Base-by-base conservation (phyloP, 2,888 invertebrate species). In the Thecocarcelia acutangulata region DNA sequence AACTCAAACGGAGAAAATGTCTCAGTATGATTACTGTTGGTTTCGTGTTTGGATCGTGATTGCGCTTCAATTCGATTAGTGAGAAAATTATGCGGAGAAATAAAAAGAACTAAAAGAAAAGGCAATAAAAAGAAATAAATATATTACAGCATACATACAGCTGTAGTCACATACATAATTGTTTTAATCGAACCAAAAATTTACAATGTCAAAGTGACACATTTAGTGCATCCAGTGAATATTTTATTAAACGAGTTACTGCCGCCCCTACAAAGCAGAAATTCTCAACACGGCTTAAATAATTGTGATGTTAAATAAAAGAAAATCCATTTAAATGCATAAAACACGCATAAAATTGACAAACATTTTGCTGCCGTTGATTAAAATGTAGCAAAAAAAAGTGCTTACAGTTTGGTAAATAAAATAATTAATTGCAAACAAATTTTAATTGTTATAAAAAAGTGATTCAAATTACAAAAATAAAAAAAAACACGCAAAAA, bases 1-100 rank as follows among this genome's bases (percentile, higher is more conserved):
- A 88, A 88, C 87, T 87, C 87, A 87, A 89, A 87, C 86, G 85
- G 87, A 85, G 86, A 85, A 85, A 84, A 85, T 85, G 86, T 86
- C 85, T 90, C 87, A 90, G 89, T 90, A 87, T 87, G 88, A 85
- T 87, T 86, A 87, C 87, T 88, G 87, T 88, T 87, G 89, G 88
- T 89, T 88, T 89, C 87, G 88, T 88, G 89, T 88, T 87, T 88
- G 87, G 89, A 87, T 89, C 88, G 89, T 84, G 72, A 68, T 64
- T 77, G 73, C 80, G 77, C 76, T 83, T 83, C 74, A 52, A 70
- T 61, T 28, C 70, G 69, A 70, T 75, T 84, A 72, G 80, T 83
- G 82, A 85, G n/a, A 85, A 84, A 81, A 83, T 72, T 77, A 68
- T 73, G 50, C 80, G 68, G 80, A 46, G 24, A 50, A 66, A 48